Evolutionary conservation across 2,797 vertebrate genomes (phyloP).

Genomic region (Coilia nasus): DNA sequence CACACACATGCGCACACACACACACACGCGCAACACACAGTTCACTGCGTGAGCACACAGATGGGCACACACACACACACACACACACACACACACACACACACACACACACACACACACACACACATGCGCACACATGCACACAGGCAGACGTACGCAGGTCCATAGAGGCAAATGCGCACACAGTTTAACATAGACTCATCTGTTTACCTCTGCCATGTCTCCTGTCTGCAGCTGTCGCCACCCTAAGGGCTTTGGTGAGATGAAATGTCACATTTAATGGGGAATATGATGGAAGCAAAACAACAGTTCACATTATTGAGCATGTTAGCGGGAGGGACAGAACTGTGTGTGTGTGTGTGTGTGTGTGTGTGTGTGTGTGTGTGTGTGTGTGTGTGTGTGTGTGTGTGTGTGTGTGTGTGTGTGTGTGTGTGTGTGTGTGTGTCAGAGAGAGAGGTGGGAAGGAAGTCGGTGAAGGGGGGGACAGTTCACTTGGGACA

Average conservation of each 20-base stretch:
- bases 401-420: conserved; percentile 48
- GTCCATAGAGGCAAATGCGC: background rate
- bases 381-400: conserved; percentile 22
- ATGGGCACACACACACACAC: conserved; percentile 34
- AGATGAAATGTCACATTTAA: conserved; percentile 90
- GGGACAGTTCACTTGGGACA: no score
- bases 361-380: conserved; percentile 17
- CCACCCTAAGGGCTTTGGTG: conserved; percentile 82
- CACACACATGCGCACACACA: conserved; percentile 32
- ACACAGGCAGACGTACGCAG: conserved; percentile 15
- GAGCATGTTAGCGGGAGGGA: conserved; percentile 64
- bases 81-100: conserved; percentile 44
- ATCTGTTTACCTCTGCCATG: conserved; percentile 60
- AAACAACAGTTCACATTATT: conserved; percentile 74
- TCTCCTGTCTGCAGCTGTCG: conserved; percentile 68
- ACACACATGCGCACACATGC: conserved; percentile 27
- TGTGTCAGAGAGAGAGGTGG: background rate
- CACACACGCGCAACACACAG: conserved; percentile 23
- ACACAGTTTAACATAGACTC: conserved; percentile 50
- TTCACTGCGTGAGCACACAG: background rate
- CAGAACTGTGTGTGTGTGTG: conserved; percentile 58
- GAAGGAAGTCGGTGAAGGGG: no score
- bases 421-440: conserved; percentile 29
- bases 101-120: conserved; percentile 47
- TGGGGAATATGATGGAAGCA: conserved; percentile 83